phyloP scores from a whole-genome alignment of 1,140 invertebrate species.

The Drosophila setifemur region DNA sequence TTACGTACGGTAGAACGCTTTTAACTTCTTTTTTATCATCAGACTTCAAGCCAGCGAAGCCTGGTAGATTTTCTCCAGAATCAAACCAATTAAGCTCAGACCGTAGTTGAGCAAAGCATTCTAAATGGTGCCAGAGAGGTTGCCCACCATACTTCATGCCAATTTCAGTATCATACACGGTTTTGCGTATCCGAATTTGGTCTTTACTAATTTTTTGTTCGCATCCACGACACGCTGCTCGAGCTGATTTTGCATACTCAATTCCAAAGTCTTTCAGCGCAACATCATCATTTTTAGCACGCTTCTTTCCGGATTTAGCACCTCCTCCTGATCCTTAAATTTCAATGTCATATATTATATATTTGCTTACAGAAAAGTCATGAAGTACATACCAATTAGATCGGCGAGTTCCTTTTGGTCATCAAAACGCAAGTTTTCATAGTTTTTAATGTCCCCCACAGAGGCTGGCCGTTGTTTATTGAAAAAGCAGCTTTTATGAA shows the following conservation, averaged over 20 bases:
- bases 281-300: conserved; percentile 67
- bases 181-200: conserved; percentile 92
- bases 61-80: conserved; percentile 88
- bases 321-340: conserved; percentile 23
- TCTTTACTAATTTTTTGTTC: conserved; percentile 93
- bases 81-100: conserved; percentile 89
- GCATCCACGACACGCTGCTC: conserved; percentile 92
- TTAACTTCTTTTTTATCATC: conserved; percentile 90
- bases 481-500: conserved; percentile 95
- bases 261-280: conserved; percentile 88
- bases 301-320: conserved; percentile 80
- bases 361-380: not conserved
- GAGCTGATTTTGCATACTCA: conserved; percentile 95
- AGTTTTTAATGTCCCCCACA: conserved; percentile 92
- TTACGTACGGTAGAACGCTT: conserved; percentile 77
- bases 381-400: conserved; percentile 86
- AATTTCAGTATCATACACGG: conserved; percentile 92
- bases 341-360: not conserved
- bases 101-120: conserved; percentile 90
- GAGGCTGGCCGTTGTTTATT: conserved; percentile 89
- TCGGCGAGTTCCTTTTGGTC: conserved; percentile 93
- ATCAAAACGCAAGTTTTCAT: conserved; percentile 91
- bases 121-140: conserved; percentile 94
- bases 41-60: conserved; percentile 87
- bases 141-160: conserved; percentile 91